Evolutionary conservation across 1,140 invertebrate species (phyloP), one percentile per base, ranked within the genome.

Genomic region (Cydia amplana): DNA sequence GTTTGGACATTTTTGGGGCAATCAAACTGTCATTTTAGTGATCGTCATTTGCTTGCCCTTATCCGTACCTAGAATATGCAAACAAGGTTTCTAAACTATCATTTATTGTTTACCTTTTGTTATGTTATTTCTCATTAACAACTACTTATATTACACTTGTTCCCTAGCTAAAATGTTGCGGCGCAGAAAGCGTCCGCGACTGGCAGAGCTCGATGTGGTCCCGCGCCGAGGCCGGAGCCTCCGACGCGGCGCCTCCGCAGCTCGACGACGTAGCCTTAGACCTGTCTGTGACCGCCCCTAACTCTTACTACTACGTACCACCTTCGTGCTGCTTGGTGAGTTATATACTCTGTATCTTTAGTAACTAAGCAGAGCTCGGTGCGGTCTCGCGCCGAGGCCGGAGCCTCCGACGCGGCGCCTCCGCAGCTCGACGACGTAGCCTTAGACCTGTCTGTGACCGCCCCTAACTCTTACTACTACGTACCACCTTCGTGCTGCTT

Each of bases 171-270:
- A 75, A 83, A 77, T 89, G 87, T 63, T 88, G 87, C 78, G 89
- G 89, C 55, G 83, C 84, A 51, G 81, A 79, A 43, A 78, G 84
- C 75, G 76, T 78, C 18, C 84, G 87, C 75, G 89, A 90, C 81
- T 91, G 88, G 88, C 85, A 86, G 83, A 60, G 75, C 49, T 85
- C 88, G 14, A 78, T 74, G 20, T 90, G 87, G 86, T 82, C 85
- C 73, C 79, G 78, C 40, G 75, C 73, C 20, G 73, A 25, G 3
- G 40, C 65, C 72, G 51, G 40, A 10, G 72, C 60, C 75, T 28
- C 74, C 14, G 51, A 28, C 23, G 18, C 65, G 12, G 77, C 43
- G 70, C 51, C 12, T 72, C 18, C 70, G 20, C 25, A 12, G 74
- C 36, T 23, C 60, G 43, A 46, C 4, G 49, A 36, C 63, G n/a